Conservation (phyloP, 2,888 invertebrate species). For the Torymus texanus region DNA sequence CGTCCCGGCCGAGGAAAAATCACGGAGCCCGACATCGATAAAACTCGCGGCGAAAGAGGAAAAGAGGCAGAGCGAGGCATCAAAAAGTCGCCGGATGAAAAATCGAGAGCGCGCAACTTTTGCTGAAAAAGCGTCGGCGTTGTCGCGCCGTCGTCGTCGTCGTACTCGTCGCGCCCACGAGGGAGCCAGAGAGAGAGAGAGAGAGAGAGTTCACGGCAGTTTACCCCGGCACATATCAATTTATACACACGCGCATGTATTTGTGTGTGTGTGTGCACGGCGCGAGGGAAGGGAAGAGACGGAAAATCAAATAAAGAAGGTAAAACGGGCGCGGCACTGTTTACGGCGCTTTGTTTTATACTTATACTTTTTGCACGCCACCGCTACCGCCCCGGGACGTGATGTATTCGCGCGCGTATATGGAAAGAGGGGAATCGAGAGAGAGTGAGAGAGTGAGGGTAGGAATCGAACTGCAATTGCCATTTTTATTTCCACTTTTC, state of each 20-base stretch:
- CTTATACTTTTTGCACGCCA: constrained; percentile 64
- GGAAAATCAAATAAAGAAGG: constrained; percentile 69
- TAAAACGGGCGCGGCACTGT: constrained; percentile 61
- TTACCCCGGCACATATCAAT: constrained; percentile 66
- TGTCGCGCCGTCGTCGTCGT: neutral
- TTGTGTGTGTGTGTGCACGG: no score
- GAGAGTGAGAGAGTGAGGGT: constrained; percentile 57
- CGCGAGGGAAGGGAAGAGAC: constrained; percentile 54
- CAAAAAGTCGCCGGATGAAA: constrained; percentile 47
- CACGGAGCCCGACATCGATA: constrained; percentile 40
- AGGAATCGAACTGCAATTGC: constrained; percentile 72
- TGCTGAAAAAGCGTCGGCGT: constrained; percentile 54
- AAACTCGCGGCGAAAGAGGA: constrained; percentile 4
- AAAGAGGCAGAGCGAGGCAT: neutral
- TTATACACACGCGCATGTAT: constrained; percentile 59
- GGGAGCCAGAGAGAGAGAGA: constrained; percentile 52
- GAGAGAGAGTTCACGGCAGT: constrained; percentile 56
- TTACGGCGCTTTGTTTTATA: constrained; percentile 68
- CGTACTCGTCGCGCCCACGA: constrained; percentile 53
- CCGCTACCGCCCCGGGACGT: constrained; percentile 58
- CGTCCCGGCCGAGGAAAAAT: constrained; percentile 39
- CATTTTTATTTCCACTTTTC: constrained; percentile 69
- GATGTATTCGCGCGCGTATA: constrained; percentile 66
- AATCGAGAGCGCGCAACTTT: constrained; percentile 28
- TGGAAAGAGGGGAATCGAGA: constrained; percentile 49